These are phyloP conservation scores for Lonchura striata DNA, from an alignment of 2,113 vertebrate genomes.

Conservation along the genomic window DNA sequence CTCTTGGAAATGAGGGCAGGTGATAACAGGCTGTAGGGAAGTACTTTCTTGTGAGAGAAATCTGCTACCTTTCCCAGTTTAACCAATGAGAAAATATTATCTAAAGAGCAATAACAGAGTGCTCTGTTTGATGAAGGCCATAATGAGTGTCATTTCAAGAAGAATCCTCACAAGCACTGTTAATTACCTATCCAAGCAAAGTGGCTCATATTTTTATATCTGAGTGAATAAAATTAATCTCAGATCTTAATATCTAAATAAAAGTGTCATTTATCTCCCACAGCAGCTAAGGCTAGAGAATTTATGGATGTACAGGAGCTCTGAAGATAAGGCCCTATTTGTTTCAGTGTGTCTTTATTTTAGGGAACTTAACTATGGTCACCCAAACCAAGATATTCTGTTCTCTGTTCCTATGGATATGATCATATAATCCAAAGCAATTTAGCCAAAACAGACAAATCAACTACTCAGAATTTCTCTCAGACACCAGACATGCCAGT, in stretches of 20 bases:
- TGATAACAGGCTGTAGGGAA: neutral
- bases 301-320: neutral
- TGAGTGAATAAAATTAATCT: neutral
- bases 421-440: neutral
- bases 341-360: neutral
- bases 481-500: neutral
- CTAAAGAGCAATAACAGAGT: neutral
- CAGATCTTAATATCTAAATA: neutral
- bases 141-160: neutral
- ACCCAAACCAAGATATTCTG: neutral
- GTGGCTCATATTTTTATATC: neutral
- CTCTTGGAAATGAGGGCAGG: neutral
- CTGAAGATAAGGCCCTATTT: neutral
- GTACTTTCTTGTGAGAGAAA: neutral
- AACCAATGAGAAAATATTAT: neutral
- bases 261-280: neutral
- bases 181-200: neutral
- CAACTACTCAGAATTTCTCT: neutral
- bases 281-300: neutral
- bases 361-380: neutral
- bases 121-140: neutral
- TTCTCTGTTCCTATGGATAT: neutral
- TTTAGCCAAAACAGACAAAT: neutral
- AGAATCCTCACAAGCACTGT: neutral
- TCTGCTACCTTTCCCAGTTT: neutral